Evolutionary conservation across 2,113 vertebrate genomes (phyloP), one percentile per base, ranked within the genome.

Genomic region (Sclerurus mexicanus): DNA sequence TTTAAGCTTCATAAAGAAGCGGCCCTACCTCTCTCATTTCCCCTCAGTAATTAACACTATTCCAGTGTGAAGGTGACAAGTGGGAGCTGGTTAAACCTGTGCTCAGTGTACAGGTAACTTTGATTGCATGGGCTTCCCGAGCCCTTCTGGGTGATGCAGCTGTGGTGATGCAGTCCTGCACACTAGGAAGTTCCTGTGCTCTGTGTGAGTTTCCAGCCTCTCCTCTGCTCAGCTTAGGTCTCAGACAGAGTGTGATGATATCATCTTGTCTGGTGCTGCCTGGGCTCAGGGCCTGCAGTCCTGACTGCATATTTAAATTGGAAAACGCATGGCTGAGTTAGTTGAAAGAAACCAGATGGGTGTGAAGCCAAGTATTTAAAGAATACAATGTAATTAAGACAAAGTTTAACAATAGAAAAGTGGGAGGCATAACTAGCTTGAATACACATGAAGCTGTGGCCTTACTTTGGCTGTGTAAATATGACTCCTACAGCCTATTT

Each of bases 311-410:
- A 72, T 93, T 90, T 69, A 40, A 66, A 93, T 89, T 74, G 72
- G 42, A 67, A 71, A 83, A 91, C 78, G 91, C 93, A 77, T 89
- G 81, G 86, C 68, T 87, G 93, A 78, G 35, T 83, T 93, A 84
- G 72, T 91, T 90, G 82, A 96, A 94, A 95, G 95, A 89, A 90
- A 44, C 83, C 75, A 56, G 60, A 90, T 71, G 84, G 68, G 62
- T 93, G n/a, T 62, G 69, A 94, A 88, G 95, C 92, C 92, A 95
- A 90, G 64, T 68, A 58, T 91, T 93, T 79, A 84, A 94, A 92
- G 85, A 95, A 90, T 82, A 96, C 91, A 83, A 5, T 87, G 66
- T 95, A 95, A 96, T 97, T 91, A 94, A 97, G 87, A 56, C 79
- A 52, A 59, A 90, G 72, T 77, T 68, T 89, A 94, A 95, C 93